Conservation (phyloP, 2,888 invertebrate genomes). For the Mimachlamys varia region DNA sequence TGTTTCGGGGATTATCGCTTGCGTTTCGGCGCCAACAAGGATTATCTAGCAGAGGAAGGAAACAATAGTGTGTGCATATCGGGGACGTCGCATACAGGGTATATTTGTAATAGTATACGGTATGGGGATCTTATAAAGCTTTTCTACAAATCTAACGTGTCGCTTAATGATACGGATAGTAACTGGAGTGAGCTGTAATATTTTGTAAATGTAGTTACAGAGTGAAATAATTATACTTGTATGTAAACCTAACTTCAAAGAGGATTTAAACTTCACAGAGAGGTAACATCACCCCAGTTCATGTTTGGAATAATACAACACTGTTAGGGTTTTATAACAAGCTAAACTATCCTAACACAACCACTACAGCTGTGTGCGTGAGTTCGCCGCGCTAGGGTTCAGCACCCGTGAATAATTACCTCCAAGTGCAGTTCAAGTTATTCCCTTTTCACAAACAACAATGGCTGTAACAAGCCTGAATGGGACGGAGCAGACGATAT, state of each 20-base stretch:
- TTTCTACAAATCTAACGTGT: background rate
- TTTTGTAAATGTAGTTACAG: background rate
- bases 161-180: background rate
- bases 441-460: background rate
- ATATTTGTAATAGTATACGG: background rate
- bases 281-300: background rate
- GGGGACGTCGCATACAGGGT: background rate
- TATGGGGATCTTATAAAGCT: background rate
- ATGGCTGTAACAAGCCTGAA: slow-evolving; percentile 23
- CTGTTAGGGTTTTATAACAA: background rate
- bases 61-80: background rate
- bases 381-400: slow-evolving; percentile 15
- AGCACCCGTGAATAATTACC: slow-evolving; percentile 10
- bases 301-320: background rate
- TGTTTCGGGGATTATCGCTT: background rate
- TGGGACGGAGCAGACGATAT: slow-evolving; percentile 22
- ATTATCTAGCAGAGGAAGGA: background rate
- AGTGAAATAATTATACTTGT: background rate
- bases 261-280: background rate
- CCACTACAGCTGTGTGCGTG: background rate
- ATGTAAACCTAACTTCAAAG: background rate
- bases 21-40: background rate
- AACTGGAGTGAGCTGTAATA: background rate
- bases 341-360: background rate
- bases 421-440: slow-evolving; percentile 2